Conservation (phyloP, 2,113 vertebrate species). For the Spilogale gracilis region DNA sequence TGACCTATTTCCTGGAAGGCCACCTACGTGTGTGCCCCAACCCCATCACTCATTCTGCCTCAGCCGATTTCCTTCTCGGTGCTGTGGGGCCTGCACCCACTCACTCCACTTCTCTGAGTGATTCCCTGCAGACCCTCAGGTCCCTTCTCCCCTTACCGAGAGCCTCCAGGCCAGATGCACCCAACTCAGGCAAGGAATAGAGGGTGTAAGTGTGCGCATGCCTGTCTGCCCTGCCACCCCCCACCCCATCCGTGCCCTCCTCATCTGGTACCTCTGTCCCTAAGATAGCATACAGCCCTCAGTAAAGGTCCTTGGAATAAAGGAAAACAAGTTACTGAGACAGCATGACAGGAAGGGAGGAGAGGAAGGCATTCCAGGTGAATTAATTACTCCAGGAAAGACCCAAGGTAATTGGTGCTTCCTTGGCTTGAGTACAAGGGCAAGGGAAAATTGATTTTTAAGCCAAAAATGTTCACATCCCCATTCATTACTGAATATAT, state of each 20-base stretch:
- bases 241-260: background rate
- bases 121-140: background rate
- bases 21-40: fast-evolving
- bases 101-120: background rate
- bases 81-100: background rate
- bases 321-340: constrained; percentile 20
- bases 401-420: constrained; percentile 62
- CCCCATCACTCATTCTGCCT: background rate
- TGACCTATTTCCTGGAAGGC: background rate
- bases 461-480: constrained; percentile 60
- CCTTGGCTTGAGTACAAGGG: constrained; percentile 51
- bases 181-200: background rate
- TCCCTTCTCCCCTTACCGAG: background rate
- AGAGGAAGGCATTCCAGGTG: constrained; percentile 70
- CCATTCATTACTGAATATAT: background rate
- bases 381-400: constrained; percentile 71
- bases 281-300: background rate
- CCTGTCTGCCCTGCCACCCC: background rate
- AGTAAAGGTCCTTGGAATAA: background rate
- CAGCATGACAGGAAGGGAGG: constrained; percentile 70
- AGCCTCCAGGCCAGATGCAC: background rate
- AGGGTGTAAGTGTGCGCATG: background rate
- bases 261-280: background rate
- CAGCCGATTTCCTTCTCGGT: background rate
- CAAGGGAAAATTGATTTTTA: constrained; percentile 65